Conservation (phyloP, 2,888 invertebrate species). For the Rhagophthalmus giganteus region DNA sequence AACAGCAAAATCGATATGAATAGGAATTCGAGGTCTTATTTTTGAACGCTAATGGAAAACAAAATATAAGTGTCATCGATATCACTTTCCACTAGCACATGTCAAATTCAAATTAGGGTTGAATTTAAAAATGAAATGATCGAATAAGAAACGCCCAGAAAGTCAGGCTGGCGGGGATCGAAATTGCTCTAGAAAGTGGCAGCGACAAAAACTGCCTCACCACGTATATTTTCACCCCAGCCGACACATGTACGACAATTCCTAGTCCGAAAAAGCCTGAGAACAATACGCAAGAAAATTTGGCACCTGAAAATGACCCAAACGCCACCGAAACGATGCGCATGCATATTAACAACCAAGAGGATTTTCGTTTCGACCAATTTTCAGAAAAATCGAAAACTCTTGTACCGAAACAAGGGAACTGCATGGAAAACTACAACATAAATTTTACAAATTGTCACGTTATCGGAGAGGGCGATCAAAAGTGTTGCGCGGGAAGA, state of each 20-base stretch:
- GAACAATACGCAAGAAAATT: constrained; percentile 23
- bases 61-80: constrained; percentile 7
- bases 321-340: constrained; percentile 39
- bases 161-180: constrained; percentile 51
- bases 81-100: too few species aligned
- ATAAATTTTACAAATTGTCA: constrained; percentile 36
- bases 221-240: constrained; percentile 61
- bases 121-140: constrained; percentile 13
- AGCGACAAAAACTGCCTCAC: constrained; percentile 53
- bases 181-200: constrained; percentile 37
- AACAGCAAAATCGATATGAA: too few species aligned
- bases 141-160: constrained; percentile 11
- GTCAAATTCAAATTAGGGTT: constrained; percentile 1
- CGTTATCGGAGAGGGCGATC: constrained; percentile 42
- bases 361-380: constrained; percentile 3
- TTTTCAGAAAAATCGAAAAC: constrained; percentile 10
- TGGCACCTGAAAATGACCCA: constrained; percentile 35
- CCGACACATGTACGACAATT: constrained; percentile 63
- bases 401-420: constrained; percentile 2
- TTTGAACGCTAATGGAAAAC: too few species aligned
- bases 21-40: too few species aligned
- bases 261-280: constrained; percentile 59
- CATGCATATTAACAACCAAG: constrained; percentile 11
- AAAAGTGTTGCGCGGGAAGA: constrained; percentile 49
- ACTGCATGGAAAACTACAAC: constrained; percentile 23